Evolutionary conservation across 2,888 invertebrate genomes (phyloP), one percentile per base, ranked within the genome.

Genomic region (Lithophane socia): DNA sequence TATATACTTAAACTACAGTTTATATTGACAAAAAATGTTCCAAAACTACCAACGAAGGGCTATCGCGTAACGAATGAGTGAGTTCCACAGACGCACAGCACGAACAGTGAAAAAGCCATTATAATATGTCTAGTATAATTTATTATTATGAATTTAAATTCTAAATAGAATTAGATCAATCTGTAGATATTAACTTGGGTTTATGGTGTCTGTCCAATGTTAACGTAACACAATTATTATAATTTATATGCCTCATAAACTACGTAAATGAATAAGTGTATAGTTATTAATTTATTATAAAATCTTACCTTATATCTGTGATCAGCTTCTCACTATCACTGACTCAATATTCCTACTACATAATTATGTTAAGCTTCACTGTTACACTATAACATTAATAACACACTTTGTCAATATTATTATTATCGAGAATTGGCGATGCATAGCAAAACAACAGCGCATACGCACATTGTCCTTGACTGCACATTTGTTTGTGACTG

Each of bases 321-420:
- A 73, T 73, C 73, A 73, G 73, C 73, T 73, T 73, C 73, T 65
- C 73, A 73, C 73, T 65, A 73, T 73, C 73, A 73, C 24, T 73
- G 9, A 73, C 73, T 73, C 58, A 74, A 74, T 68, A 74, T 66
- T 24, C 66, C 65, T 74, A 74, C 65, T 75, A 75, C 60, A 75
- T 75, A 65, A 69, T 75, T 75, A 73, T 74, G 69, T 69, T 75
- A 63, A 29, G 75, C 75, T 75, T 75, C 69, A 75, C 69, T 75
- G 69, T 75, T 69, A 75, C 69, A 64, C 69, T 75, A 70, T 75
- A 75, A 75, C 75, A 70, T 75, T 75, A 69, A 69, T 75, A 75
- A 75, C 69, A 75, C 75, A 75, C 75, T 69, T 75, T 75, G 75
- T 74, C 74, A 75, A 75, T 75, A 75, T 75, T 75, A 75, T 75